Evolutionary conservation across 2,113 vertebrate genomes (phyloP), one percentile per base, ranked within the genome.

Genomic region (Actinemys pallida): DNA sequence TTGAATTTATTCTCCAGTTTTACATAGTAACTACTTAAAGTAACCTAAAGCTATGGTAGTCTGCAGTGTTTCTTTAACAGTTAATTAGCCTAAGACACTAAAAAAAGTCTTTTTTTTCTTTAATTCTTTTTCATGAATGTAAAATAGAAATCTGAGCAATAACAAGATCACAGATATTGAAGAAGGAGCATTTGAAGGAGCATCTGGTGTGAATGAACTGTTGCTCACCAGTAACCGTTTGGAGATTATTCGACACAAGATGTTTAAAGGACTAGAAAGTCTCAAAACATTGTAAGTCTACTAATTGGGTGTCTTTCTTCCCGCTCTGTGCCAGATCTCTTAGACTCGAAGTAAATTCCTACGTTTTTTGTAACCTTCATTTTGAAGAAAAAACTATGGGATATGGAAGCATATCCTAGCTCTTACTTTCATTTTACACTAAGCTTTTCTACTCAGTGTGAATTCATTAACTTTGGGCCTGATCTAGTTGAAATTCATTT

Each of bases 121-220:
- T 59, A 69, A 75, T 75, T 84, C 78, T 79, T 95, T 9, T 94
- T 96, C 85, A 13, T 86, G 47, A 19, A 87, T 93, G 53, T 93
- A 52, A 82, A 54, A 96, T 97, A 99, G 99, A 98, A 99, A 99
- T 93, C 98, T 99, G 84, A 99, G 99, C 97, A 99, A 99, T 96
- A 99, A 99, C 96, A 99, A 99, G 95, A 99, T 99, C 98, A 99
- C 99, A 13, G 99, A 99, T 98, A 99, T 99, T 2, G 99, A 99
- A 98, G 99, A 99, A 98, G 99, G 99, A 54, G 99, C 99, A 1
- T 99, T 99, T 95, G 99, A 99, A 59, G 99, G 99, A 75, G 99
- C 99, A 4, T 98, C 98, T 35, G 99, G 99, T 82, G 99, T 99
- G 83, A 99, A 99, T 79, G 99, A 99, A 94, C 96, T 99, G 53